Base-by-base conservation (phyloP, 2,888 invertebrate species). In the Dolichomitus sp. region DNA sequence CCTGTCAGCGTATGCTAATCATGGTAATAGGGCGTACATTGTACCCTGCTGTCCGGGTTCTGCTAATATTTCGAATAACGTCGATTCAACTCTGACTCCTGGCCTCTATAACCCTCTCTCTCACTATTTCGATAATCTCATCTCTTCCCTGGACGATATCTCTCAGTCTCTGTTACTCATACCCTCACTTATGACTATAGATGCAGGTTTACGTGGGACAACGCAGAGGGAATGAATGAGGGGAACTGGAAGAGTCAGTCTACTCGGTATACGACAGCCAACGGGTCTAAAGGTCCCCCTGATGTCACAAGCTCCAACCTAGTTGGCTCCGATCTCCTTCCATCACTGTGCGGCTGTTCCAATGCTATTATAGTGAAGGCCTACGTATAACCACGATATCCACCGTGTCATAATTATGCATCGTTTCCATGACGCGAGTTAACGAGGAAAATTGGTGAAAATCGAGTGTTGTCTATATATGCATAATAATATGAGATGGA, bases 1-100 rank as follows among this genome's bases (percentile, higher is more conserved):
- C 87, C 92, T 92, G 92, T 92, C 92, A 91, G 88, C 91, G 92
- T 92, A 92, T 92, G 92, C 92, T 92, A 92, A 92, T 92, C 92
- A 91, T 88, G 87, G 89, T 92, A 92, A 92, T 92, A 92, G 92
- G 90, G 88, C 90, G 88, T 90, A 88, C 90, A 90, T 89, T 90
- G 91, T 90, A 81, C 84, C 77, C 85, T 84, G 73, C 81, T 83
- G 73, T 73, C 65, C 82, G 85, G 84, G 85, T 86, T 86, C 84
- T 80, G 89, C 87, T 91, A 90, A 92, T 92, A 91, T 92, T 91
- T 91, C 90, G 91, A 88, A 90, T 90, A 91, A 91, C 89, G 90
- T 90, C 89, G 90, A 90, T 90, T 89, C 85, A 84, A 82, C 81
- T 80, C 76, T 74, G 84, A 73, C 86, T 81, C 72, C 72, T 23